Evolutionary conservation across 2,797 vertebrate genomes (phyloP).

Genomic region (Onychomys torridus): DNA sequence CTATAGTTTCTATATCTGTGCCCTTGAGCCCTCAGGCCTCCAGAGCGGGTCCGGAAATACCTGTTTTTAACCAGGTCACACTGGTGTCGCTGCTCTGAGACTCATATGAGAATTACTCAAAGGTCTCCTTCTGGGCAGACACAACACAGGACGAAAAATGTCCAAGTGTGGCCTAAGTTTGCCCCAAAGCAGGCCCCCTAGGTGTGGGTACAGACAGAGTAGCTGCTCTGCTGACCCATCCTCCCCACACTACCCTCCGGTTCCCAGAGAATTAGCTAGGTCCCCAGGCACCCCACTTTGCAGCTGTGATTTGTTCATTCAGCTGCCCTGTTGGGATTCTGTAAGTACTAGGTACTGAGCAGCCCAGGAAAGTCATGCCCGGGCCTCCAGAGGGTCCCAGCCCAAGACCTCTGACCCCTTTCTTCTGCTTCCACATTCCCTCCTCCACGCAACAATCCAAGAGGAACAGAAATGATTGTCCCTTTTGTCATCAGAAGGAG

Average conservation of each 20-base stretch:
- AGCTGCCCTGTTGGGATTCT: not conserved
- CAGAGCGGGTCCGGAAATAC: not conserved
- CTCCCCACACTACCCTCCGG: accelerated
- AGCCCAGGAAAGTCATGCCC: not conserved
- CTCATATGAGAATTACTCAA: not conserved
- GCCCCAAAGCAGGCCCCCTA: too few species aligned
- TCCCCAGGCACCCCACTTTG: not conserved
- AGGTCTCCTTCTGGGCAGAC: not conserved
- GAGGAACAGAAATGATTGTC: not conserved
- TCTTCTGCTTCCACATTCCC: too few species aligned
- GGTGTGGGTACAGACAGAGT: not conserved
- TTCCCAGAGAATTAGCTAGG: not conserved
- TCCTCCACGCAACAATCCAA: accelerated
- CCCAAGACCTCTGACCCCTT: accelerated
- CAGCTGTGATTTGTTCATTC: not conserved
- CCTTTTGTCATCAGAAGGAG: not conserved
- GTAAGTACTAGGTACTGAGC: not conserved
- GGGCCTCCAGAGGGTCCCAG: not conserved
- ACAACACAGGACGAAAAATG: not conserved
- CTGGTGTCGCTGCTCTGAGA: not conserved
- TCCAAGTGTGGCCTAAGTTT: not conserved
- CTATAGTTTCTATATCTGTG: accelerated
- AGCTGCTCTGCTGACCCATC: accelerated
- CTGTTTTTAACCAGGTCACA: not conserved
- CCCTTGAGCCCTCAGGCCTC: not conserved